phyloP scores from a whole-genome alignment of 2,888 invertebrate species.

The Amblyjoppa fuscipennis region DNA sequence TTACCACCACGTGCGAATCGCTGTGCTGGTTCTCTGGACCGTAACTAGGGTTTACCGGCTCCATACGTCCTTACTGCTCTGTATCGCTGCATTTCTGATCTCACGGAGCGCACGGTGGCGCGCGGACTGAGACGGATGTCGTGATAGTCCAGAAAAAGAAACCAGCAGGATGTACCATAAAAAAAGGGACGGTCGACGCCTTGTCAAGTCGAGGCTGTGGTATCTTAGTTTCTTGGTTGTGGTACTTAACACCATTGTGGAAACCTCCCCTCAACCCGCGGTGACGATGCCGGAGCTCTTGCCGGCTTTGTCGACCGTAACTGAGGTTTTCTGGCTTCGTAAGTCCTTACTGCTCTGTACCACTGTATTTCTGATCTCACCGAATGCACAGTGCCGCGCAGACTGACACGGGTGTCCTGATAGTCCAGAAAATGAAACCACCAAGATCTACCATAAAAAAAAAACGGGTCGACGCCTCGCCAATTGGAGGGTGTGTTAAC shows the following conservation, averaged over 20 bases:
- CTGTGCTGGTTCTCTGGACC: conserved; percentile 6
- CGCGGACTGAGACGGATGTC: too few species aligned
- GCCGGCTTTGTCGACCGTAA: background rate
- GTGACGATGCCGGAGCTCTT: too few species aligned
- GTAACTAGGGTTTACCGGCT: conserved; percentile 17
- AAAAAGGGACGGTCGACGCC: conserved; percentile 28
- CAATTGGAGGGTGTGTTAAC: conserved; percentile 13
- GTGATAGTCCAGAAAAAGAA: background rate
- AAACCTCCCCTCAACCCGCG: conserved; percentile 9
- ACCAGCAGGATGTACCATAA: background rate
- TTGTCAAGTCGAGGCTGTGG: conserved; percentile 18
- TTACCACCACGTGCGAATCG: conserved; percentile 40
- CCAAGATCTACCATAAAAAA: background rate
- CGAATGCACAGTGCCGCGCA: too few species aligned
- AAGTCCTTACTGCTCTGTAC: conserved; percentile 9
- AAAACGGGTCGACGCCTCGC: conserved; percentile 24
- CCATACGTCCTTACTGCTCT: conserved; percentile 7
- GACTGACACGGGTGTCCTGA: too few species aligned
- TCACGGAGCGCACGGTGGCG: background rate
- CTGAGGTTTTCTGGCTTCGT: conserved; percentile 15
- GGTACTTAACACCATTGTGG: conserved; percentile 25
- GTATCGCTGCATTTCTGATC: conserved; percentile 18
- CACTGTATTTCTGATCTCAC: conserved; percentile 22
- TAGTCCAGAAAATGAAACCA: background rate
- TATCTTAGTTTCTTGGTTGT: background rate